A percentile compares a stretch with the other conserved stretches of the same genome.
phyloP scores from a whole-genome alignment of 1,140 invertebrate genomes.

The Drusus annulatus region DNA sequence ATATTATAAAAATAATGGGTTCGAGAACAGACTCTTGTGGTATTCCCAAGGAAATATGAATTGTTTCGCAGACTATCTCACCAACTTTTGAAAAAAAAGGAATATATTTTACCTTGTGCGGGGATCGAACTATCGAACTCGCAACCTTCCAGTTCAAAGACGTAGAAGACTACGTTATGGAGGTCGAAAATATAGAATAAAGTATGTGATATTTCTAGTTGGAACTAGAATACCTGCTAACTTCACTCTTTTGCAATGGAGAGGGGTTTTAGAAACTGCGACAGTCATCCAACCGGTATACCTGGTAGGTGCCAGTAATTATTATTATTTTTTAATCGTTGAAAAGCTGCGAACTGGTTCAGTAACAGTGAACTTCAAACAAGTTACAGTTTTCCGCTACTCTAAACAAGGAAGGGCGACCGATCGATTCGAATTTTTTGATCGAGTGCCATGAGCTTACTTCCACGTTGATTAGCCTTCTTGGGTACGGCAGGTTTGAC shows the following conservation, averaged over 20 bases:
- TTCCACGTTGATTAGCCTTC: not conserved
- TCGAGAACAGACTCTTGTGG: no score
- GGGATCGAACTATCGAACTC: no score
- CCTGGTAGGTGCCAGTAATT: not conserved
- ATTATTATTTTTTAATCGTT: not conserved
- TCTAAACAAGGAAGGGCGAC: not conserved
- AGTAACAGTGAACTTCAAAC: not conserved
- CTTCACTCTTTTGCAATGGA: constrained; percentile 12
- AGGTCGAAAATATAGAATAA: no score
- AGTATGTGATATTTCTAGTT: not conserved
- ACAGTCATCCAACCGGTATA: constrained; percentile 15
- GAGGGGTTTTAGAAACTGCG: constrained; percentile 22
- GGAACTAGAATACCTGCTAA: not conserved
- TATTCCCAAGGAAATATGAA: no score
- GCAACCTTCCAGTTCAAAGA: no score
- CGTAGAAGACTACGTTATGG: no score
- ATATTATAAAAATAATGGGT: no score
- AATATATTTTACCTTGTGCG: no score
- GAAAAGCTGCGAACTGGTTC: not conserved
- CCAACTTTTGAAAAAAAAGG: no score
- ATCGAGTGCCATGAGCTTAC: not conserved
- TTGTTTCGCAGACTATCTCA: no score
- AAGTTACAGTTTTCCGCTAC: not conserved
- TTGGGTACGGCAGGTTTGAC: constrained; percentile 10
- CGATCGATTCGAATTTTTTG: not conserved